Base-by-base conservation (phyloP, 2,113 vertebrate species). In the Loxodonta africana region DNA sequence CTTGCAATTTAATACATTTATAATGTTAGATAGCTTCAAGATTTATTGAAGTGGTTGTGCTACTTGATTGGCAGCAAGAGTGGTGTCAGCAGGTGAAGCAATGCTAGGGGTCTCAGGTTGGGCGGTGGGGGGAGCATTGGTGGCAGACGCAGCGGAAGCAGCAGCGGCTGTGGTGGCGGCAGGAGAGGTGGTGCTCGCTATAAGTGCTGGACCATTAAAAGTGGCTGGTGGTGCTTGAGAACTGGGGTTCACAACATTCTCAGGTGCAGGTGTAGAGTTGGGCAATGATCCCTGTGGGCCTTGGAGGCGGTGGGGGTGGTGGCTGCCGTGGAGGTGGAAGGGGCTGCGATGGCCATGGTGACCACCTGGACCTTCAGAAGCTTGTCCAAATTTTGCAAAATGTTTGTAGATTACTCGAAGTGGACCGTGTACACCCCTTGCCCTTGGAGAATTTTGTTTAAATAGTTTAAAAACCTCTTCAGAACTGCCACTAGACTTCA, bases 91-190 rank as follows among this genome's bases (percentile, higher is more conserved):
- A 6, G 10, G 6, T 18, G 60, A 25, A 14, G 69, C 10, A 26
- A 0, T 5, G 10, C 63, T 20, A 6, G 8, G 41, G 48, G 25
- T 0, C 4, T 89, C 69, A 30, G 62, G 2, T 2, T 10, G 57
- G 28, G 30, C 28, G 14, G 17, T 37, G 8, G 33, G 44, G 51
- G 71, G 4, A 44, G 69, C n/a, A 1, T 0, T 1, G 23, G 44
- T 5, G 18, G 21, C 37, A 0, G 60, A 1, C 6, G 28, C 37
- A 65, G 57, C 0, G 0, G 37, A 8, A 48, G 48, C 48, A 8
- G 48, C 48, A 0, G 12, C 2, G 23, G 57, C 57, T 20, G 33
- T 33, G 26, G 26, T 33, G 23, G 48, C 6, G 2, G 48, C 48
- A 48, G 48, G 46, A 8, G 48, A 5, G 1, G 20, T 74, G 17